These are phyloP conservation scores for Cerastoderma edule DNA, from an alignment of 2,888 invertebrate genomes.

Conservation along the genomic window DNA sequence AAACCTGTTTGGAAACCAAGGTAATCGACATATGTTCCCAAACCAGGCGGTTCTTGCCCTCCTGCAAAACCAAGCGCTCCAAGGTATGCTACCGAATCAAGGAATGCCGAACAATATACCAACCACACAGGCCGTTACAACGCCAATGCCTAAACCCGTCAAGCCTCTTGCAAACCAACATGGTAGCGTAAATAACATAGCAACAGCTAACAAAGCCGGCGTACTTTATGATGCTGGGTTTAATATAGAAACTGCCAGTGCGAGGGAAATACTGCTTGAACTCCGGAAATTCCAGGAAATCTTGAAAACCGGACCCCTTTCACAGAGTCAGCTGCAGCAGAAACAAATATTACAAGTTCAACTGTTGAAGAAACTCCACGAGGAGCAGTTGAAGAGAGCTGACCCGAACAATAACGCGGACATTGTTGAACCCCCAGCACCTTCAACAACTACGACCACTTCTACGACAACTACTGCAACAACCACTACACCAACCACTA, in stretches of 20 bases:
- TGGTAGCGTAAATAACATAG: not conserved
- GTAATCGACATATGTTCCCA: not conserved
- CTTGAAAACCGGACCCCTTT: not conserved
- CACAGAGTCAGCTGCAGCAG: not conserved
- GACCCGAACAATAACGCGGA: not conserved
- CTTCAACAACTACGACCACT: not conserved
- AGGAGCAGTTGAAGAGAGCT: conserved; percentile 11
- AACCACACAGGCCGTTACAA: not conserved
- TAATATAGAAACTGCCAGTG: conserved; percentile 6
- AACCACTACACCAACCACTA: not conserved
- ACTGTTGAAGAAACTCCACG: conserved; percentile 1
- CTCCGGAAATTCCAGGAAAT: conserved; percentile 6
- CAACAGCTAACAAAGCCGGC: not conserved
- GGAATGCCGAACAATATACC: not conserved
- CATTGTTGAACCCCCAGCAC: not conserved
- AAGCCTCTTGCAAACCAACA: not conserved
- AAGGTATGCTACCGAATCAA: not conserved
- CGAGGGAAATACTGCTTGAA: not conserved
- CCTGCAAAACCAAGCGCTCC: not conserved
- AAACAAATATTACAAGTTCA: not conserved
- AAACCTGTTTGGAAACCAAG: not conserved
- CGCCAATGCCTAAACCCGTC: not conserved
- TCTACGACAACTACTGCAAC: not conserved
- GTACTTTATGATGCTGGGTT: not conserved
- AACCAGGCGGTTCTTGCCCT: not conserved